A percentile compares a stretch with the other conserved stretches of the same genome.
Conservation (phyloP, 2,888 invertebrate species). For the Andrena bicolor region DNA sequence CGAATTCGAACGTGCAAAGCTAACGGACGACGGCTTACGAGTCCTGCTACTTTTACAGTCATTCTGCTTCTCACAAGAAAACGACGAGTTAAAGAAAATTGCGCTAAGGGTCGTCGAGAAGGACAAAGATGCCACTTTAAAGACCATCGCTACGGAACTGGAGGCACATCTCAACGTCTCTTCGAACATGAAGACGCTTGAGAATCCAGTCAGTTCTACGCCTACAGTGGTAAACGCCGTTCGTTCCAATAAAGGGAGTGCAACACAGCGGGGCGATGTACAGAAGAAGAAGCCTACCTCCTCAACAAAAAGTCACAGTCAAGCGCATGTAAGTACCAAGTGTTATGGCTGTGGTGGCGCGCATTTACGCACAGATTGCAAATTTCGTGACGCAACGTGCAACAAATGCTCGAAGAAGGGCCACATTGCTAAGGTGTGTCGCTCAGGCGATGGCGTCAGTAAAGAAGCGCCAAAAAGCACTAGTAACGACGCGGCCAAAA, state of each 20-base stretch:
- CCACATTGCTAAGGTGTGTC: too few relatives aligned
- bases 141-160: not conserved
- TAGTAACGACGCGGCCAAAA: too few relatives aligned
- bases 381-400: too few relatives aligned
- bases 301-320: not conserved
- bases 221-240: too few relatives aligned
- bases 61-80: not conserved
- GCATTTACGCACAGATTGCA: not conserved
- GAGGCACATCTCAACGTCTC: slow-evolving; percentile 11
- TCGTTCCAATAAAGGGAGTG: not conserved
- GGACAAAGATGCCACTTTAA: not conserved
- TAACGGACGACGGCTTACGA: not conserved
- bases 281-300: too few relatives aligned
- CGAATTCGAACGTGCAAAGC: slow-evolving; percentile 8
- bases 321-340: not conserved
- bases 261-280: not conserved
- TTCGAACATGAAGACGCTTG: not conserved
- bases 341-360: slow-evolving; percentile 4
- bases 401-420: too few relatives aligned
- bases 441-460: too few relatives aligned
- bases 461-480: too few relatives aligned
- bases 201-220: not conserved
- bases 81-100: not conserved
- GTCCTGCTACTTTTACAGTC: slow-evolving; percentile 1
- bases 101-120: slow-evolving; percentile 9